phyloP scores from a whole-genome alignment of 2,113 vertebrate species.

The Lonchura striata region DNA sequence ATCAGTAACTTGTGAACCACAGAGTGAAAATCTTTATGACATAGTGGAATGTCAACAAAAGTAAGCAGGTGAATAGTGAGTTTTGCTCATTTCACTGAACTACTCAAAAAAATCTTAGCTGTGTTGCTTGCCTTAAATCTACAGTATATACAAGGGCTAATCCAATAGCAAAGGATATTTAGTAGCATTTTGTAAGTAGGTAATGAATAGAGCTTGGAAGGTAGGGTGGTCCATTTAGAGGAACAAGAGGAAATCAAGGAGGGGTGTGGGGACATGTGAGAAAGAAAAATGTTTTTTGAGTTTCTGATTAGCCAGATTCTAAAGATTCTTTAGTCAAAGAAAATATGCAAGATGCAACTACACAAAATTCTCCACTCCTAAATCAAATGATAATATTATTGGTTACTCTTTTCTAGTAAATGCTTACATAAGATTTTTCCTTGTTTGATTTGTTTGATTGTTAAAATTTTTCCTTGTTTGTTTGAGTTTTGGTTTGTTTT shows the following conservation, averaged over 20 bases:
- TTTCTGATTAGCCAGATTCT: background rate
- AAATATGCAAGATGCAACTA: background rate
- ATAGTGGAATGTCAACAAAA: background rate
- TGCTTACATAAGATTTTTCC: background rate
- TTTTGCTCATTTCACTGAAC: background rate
- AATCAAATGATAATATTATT: background rate
- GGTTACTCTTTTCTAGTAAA: background rate
- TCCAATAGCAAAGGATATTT: background rate
- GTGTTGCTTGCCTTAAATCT: background rate
- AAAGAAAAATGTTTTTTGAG: background rate
- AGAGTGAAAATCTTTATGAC: background rate
- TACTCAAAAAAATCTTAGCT: background rate
- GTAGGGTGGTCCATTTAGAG: rapidly evolving
- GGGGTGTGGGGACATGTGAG: rapidly evolving
- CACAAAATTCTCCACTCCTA: background rate
- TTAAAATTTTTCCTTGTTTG: background rate
- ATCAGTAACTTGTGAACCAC: background rate
- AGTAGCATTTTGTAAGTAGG: background rate
- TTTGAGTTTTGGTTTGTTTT: no score
- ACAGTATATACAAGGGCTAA: background rate
- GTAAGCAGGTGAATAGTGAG: background rate
- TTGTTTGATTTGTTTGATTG: no score
- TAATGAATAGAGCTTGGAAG: background rate
- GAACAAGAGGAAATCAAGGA: background rate
- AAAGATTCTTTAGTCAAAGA: background rate